A percentile compares a stretch with the other conserved stretches of the same genome.
These are phyloP conservation scores for Clepsis dumicolana DNA, from an alignment of 2,888 invertebrate genomes.

Conservation along the genomic window DNA sequence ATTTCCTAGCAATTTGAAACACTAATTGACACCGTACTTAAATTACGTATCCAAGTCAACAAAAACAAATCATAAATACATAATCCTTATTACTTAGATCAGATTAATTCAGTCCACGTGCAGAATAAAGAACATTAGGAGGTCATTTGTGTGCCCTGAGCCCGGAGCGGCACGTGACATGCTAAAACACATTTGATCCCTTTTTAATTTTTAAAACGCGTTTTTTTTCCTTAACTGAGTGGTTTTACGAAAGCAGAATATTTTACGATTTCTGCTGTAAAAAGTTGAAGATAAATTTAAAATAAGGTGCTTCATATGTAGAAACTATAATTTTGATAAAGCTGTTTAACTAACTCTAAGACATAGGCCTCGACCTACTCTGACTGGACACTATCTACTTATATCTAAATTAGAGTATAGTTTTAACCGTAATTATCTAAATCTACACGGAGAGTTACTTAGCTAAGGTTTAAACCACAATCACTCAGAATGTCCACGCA, in stretches of 20 bases:
- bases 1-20: too few relatives aligned
- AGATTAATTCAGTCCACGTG: constrained; percentile 31
- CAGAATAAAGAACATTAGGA: constrained; percentile 33
- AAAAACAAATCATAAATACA: constrained; percentile 18
- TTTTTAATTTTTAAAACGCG: constrained; percentile 39
- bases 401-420: too few relatives aligned
- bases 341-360: too few relatives aligned
- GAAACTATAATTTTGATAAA: too few relatives aligned
- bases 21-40: too few relatives aligned
- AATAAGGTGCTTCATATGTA: too few relatives aligned
- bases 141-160: constrained; percentile 35
- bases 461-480: not conserved
- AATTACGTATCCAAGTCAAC: not conserved
- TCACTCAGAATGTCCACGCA: not conserved
- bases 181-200: constrained; percentile 37
- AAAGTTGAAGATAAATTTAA: too few relatives aligned
- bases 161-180: constrained; percentile 27
- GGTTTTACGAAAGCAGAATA: constrained; percentile 6
- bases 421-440: too few relatives aligned
- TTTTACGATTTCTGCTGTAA: not conserved
- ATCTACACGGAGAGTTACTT: not conserved
- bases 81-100: constrained; percentile 28
- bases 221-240: constrained; percentile 17
- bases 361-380: too few relatives aligned
- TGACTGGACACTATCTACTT: too few relatives aligned